Percentiles rank a stretch among this genome's conserved stretches.
Conservation (phyloP, 2,888 invertebrate genomes). For the Lysandra coridon region DNA sequence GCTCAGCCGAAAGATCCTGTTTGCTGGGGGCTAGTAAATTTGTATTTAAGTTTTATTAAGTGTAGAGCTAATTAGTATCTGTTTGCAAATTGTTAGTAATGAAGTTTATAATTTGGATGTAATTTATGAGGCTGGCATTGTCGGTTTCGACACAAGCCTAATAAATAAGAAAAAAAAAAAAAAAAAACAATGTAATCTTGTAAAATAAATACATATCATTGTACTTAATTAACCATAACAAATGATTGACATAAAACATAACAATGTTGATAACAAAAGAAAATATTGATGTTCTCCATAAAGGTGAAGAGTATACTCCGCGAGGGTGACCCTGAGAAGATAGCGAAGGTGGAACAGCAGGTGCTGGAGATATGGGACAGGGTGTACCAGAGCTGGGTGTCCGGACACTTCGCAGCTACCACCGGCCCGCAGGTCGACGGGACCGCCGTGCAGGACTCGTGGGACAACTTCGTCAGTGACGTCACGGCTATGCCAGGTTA, state of each 20-base stretch:
- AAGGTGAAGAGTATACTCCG: constrained; percentile 89
- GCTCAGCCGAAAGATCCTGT: too few relatives aligned
- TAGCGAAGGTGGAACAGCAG: constrained; percentile 91
- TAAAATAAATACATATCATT: not conserved
- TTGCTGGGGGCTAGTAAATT: too few relatives aligned
- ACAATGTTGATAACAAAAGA: not conserved
- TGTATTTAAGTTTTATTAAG: too few relatives aligned
- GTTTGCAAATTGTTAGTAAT: too few relatives aligned
- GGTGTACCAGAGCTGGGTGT: constrained; percentile 95
- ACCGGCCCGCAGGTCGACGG: constrained; percentile 87
- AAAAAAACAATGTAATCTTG: not conserved
- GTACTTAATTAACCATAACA: not conserved
- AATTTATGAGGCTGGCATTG: too few relatives aligned
- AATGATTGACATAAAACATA: not conserved
- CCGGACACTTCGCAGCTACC: constrained; percentile 79
- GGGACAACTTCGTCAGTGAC: constrained; percentile 85
- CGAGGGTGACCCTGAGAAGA: constrained; percentile 89
- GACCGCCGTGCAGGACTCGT: constrained; percentile 85
- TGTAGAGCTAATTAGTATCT: too few relatives aligned
- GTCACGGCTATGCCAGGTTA: constrained; percentile 88
- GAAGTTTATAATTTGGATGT: too few relatives aligned
- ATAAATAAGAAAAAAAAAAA: too few relatives aligned
- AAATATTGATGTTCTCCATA: not conserved
- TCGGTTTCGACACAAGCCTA: too few relatives aligned
- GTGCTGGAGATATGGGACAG: constrained; percentile 96